Evolutionary conservation across 2,797 vertebrate species (phyloP).

Genomic region (Sternotherus odoratus): DNA sequence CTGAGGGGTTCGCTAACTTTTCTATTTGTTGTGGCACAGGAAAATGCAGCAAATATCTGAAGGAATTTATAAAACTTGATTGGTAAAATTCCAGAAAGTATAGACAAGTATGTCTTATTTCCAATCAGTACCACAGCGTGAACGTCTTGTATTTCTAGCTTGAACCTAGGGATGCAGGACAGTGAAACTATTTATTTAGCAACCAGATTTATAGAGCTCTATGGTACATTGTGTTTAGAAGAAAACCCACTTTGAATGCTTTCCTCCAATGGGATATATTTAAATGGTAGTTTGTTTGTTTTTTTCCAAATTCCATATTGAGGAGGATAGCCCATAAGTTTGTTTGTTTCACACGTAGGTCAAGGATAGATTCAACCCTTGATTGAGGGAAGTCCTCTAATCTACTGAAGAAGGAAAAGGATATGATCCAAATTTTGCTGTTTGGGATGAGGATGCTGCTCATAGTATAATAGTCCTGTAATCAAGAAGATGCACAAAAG

Average conservation of each 20-base stretch:
- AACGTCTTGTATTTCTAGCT: neutral
- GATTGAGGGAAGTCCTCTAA: neutral
- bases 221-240: neutral
- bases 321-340: neutral
- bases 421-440: neutral
- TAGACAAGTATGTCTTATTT: neutral
- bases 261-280: neutral
- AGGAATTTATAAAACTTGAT: neutral
- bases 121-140: neutral
- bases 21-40: neutral
- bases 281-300: neutral
- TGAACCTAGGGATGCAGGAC: neutral
- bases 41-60: neutral
- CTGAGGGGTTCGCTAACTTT: neutral
- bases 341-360: neutral
- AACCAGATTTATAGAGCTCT: neutral
- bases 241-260: neutral
- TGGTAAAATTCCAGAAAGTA: neutral
- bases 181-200: neutral
- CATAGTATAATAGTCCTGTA: conserved; percentile 14
- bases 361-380: neutral
- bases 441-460: conserved; percentile 15
- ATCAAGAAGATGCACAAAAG: conserved; percentile 6
- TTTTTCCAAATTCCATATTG: neutral
- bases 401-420: neutral